phyloP scores from a whole-genome alignment of 2,888 invertebrate genomes.

The Nephrocerus scutellatus region DNA sequence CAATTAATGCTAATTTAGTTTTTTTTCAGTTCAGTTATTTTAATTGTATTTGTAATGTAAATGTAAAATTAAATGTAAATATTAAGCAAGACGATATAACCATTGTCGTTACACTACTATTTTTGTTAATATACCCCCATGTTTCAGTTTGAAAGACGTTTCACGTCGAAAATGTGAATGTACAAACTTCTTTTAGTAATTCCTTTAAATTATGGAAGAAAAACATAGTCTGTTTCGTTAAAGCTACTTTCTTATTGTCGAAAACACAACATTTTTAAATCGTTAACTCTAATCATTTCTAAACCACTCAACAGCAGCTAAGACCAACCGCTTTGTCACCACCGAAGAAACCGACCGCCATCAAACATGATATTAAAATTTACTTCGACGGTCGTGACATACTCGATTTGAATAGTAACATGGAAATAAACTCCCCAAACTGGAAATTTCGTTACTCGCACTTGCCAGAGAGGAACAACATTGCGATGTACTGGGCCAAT shows the following conservation, averaged over 20 bases:
- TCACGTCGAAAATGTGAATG: no score
- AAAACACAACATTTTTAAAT: not conserved
- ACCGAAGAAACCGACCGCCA: conserved; percentile 17
- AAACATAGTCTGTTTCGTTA: no score
- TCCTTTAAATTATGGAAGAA: no score
- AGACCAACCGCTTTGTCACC: conserved; percentile 18
- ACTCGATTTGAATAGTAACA: conserved; percentile 54
- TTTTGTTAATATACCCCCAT: no score
- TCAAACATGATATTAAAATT: conserved; percentile 41
- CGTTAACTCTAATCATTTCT: not conserved
- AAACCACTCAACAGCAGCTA: conserved; percentile 10
- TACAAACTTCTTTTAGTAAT: not conserved
- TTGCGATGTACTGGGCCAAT: conserved; percentile 56
- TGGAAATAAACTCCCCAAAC: conserved; percentile 41
- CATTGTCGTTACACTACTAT: no score
- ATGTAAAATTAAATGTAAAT: no score
- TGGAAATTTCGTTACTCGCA: conserved; percentile 54
- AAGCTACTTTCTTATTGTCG: not conserved
- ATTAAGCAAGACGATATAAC: no score
- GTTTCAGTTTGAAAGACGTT: no score
- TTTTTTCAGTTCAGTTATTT: no score
- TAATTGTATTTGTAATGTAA: no score
- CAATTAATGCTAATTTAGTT: no score
- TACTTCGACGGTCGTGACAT: conserved; percentile 53
- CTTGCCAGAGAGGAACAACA: conserved; percentile 54